Base-by-base conservation (phyloP, 1,140 invertebrate species). In the Plectrocnemia conspersa region DNA sequence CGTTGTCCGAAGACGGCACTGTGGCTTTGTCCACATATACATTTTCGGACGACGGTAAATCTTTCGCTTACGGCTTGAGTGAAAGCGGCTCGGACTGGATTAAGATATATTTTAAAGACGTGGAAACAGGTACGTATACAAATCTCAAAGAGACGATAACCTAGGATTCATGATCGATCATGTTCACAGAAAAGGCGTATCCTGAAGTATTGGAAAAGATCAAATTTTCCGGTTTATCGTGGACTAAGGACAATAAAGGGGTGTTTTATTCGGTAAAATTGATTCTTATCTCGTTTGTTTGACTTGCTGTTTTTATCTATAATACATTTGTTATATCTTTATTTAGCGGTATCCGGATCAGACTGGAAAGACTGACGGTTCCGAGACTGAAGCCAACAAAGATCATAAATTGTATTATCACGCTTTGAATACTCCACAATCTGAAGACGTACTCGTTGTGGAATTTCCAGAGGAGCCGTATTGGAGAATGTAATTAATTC, bases 351-450 rank as follows among this genome's bases (percentile, higher is more conserved):
- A 79, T 75, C 87, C 90, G 13, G 83, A 90, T 27, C 84, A 90
- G 66, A 76, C 82, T 56, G 88, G 87, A 38, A 81, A 77, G 63
- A 84, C 85, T 21, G 92, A 97, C 76, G 95, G 95, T 1, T 91
- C 90, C 0, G 93, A 96, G 72, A 96, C 91, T 0, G 83, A 85
- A 40, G 78, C 82, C 53, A 92, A 89, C 68, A 76, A 86, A 66
- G 83, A 95, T 75, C 94, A 99, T 68, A 97, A 97, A 68, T 72
- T 99, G 5, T 97, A 85, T 70, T 99, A 94, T 74, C 97, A 99
- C 75, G 71, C 76, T 46, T 64, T 99, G 24, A 88, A 89, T 54
- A 96, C 93, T 16, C 74, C 83, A 13, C 94, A 97, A 68, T 78
- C 82, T 2, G 82, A 95, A 54, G 97, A 99, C 77, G 75, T 97